phyloP scores from a whole-genome alignment of 2,888 invertebrate species.

The Lasius platythorax region DNA sequence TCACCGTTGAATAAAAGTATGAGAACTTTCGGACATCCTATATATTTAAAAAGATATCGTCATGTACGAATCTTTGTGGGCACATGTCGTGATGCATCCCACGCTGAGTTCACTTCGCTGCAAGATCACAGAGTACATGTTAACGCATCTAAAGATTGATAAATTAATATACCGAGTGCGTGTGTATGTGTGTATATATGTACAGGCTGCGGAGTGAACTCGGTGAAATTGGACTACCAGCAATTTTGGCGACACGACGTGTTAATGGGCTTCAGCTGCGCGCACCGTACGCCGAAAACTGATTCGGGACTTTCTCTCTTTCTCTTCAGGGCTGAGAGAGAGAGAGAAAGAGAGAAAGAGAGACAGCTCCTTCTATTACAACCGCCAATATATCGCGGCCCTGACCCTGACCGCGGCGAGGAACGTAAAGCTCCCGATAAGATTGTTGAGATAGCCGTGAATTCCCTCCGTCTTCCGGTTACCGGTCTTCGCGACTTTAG shows the following conservation, averaged over 20 bases:
- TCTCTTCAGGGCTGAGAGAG: too few relatives aligned
- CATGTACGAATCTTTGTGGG: not conserved
- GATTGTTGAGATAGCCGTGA: slow-evolving; percentile 65
- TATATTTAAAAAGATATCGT: not conserved
- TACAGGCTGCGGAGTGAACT: slow-evolving; percentile 22
- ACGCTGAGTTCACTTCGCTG: not conserved
- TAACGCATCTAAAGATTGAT: slow-evolving; percentile 5
- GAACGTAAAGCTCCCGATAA: slow-evolving; percentile 68
- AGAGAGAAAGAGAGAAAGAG: not conserved
- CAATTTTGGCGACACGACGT: slow-evolving; percentile 44
- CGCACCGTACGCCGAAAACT: slow-evolving; percentile 52
- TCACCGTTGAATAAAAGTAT: not conserved
- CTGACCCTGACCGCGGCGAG: slow-evolving; percentile 62
- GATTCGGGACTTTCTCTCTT: slow-evolving; percentile 53
- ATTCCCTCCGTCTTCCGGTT: slow-evolving; percentile 70
- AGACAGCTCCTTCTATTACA: not conserved
- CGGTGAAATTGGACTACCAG: slow-evolving; percentile 42
- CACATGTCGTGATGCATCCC: not conserved
- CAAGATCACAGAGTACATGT: not conserved
- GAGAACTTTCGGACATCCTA: not conserved
- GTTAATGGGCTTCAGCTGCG: slow-evolving; percentile 55
- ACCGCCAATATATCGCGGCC: slow-evolving; percentile 34
- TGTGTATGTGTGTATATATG: not conserved
- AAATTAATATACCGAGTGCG: slow-evolving; percentile 21
- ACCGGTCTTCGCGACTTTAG: slow-evolving; percentile 58